phyloP scores from a whole-genome alignment of 64 coral and sea anemone species.

The Acropora tenuis region DNA sequence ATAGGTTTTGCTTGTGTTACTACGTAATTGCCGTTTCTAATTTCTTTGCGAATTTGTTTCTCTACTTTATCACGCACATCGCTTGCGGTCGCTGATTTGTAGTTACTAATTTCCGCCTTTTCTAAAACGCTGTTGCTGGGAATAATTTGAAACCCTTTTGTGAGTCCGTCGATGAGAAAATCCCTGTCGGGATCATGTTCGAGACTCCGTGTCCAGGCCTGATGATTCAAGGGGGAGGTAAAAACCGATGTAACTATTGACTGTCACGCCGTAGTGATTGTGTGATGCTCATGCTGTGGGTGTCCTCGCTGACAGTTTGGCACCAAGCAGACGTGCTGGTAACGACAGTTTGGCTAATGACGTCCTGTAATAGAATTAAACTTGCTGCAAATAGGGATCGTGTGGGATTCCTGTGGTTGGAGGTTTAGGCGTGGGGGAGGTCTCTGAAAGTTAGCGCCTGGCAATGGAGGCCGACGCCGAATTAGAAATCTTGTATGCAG shows the following conservation, averaged over 20 bases:
- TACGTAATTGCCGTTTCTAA: conserved; percentile 19
- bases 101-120: conserved; percentile 11
- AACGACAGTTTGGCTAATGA: conserved; percentile 8
- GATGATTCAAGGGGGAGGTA: not conserved
- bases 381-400: not conserved
- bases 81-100: conserved; percentile 29
- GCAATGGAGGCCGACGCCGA: no score
- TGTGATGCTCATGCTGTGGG: conserved; percentile 14
- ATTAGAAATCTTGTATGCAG: no score
- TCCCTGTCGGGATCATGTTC: conserved; percentile 13
- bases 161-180: conserved; percentile 15
- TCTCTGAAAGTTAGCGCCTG: not conserved
- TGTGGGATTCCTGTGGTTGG: not conserved
- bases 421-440: not conserved
- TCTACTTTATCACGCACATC: not conserved
- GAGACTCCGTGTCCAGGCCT: conserved; percentile 11
- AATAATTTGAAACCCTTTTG: conserved; percentile 27
- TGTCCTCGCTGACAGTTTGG: not conserved
- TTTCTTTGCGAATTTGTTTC: not conserved
- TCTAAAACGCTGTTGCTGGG: not conserved
- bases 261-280: not conserved
- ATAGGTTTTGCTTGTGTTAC: conserved; percentile 15
- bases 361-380: conserved; percentile 1
- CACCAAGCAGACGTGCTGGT: not conserved
- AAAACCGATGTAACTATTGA: not conserved